Percentiles rank a stretch among this genome's conserved stretches.
phyloP scores from a whole-genome alignment of 2,888 invertebrate genomes.

The Notodonta dromedarius region DNA sequence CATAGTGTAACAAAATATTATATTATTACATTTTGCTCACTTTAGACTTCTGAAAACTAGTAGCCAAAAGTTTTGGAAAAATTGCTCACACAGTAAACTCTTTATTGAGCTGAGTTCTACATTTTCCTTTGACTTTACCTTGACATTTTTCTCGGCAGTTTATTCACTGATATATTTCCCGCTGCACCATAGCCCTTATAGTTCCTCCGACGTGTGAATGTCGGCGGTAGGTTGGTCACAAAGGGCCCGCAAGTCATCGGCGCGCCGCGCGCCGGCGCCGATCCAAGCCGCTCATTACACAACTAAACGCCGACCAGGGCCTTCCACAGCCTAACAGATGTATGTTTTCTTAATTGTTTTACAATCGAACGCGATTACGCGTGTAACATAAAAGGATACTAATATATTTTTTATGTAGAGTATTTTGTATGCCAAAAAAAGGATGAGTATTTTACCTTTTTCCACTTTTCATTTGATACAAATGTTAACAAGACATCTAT shows the following conservation, averaged over 20 bases:
- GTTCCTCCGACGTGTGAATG: conserved; percentile 48
- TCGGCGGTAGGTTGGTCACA: conserved; percentile 37
- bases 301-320: conserved; percentile 57
- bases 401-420: too few species aligned
- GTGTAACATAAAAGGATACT: conserved; percentile 5
- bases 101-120: too few species aligned
- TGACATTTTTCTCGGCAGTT: too few species aligned
- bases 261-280: conserved; percentile 67
- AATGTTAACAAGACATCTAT: too few species aligned
- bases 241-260: conserved; percentile 73
- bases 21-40: background rate
- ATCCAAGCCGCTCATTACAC: conserved; percentile 65
- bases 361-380: conserved; percentile 25
- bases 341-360: conserved; percentile 46
- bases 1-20: conserved; percentile 1
- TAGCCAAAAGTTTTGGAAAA: too few species aligned
- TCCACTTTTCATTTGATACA: too few species aligned
- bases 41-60: background rate
- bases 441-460: too few species aligned
- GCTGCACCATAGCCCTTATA: background rate
- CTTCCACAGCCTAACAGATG: conserved; percentile 34
- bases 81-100: background rate
- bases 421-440: too few species aligned
- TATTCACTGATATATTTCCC: background rate
- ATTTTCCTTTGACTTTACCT: too few species aligned